These are phyloP conservation scores for Planococcus citri DNA, from an alignment of 1,140 invertebrate genomes.

Conservation along the genomic window DNA sequence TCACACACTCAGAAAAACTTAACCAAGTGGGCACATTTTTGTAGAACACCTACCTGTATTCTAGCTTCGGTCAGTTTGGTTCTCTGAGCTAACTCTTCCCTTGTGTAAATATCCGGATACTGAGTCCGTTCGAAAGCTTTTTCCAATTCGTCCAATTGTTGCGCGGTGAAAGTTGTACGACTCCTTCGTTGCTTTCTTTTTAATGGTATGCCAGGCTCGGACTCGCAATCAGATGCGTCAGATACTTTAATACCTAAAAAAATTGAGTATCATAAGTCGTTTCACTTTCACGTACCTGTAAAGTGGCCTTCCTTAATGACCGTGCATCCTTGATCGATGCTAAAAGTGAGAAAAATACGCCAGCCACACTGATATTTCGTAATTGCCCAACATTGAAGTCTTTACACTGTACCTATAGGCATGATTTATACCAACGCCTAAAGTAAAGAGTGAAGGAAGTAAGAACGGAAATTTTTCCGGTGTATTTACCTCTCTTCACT, in stretches of 20 bases:
- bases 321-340: no score
- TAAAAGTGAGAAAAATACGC: no score
- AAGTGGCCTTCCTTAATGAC: no score
- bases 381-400: background rate
- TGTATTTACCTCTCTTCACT: no score
- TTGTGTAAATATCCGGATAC: constrained; percentile 90
- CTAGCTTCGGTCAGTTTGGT: constrained; percentile 53
- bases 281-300: background rate
- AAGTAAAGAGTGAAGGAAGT: no score
- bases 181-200: constrained; percentile 80
- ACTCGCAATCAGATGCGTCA: constrained; percentile 71
- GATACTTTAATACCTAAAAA: constrained; percentile 44
- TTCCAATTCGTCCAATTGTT: constrained; percentile 83
- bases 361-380: no score
- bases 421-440: no score
- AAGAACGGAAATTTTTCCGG: no score
- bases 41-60: constrained; percentile 50
- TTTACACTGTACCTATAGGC: no score
- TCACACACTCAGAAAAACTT: no score
- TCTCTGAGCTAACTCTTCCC: constrained; percentile 79
- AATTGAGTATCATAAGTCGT: no score
- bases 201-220: constrained; percentile 71
- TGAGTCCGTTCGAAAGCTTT: constrained; percentile 84
- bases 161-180: constrained; percentile 80
- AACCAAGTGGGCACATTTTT: no score